A percentile compares a stretch with the other conserved stretches of the same genome.
Conservation (phyloP, 2,888 invertebrate genomes). For the Rhingia rostrata region DNA sequence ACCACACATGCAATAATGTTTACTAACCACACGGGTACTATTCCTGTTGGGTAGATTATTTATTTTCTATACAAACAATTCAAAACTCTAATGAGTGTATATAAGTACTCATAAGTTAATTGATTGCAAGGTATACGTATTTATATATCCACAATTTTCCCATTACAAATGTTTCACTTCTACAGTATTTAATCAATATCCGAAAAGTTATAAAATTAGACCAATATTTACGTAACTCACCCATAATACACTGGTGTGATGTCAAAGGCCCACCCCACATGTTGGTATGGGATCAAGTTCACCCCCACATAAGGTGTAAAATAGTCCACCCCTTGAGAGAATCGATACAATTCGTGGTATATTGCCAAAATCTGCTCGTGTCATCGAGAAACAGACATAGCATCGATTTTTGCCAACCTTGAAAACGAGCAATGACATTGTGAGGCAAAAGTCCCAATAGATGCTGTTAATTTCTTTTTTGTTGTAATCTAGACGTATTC, state of each 20-base stretch:
- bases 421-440: slow-evolving; percentile 54
- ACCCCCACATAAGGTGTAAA: background rate
- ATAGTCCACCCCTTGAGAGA: background rate
- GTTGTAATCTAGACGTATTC: background rate
- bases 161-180: too few species aligned
- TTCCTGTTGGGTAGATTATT: too few species aligned
- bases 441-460: background rate
- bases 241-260: slow-evolving; percentile 5
- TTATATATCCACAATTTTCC: too few species aligned
- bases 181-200: too few species aligned
- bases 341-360: slow-evolving; percentile 29
- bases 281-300: slow-evolving; percentile 45
- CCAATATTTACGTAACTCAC: too few species aligned
- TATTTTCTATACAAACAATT: too few species aligned
- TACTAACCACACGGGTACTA: too few species aligned
- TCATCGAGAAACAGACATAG: background rate
- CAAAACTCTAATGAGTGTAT: too few species aligned
- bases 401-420: slow-evolving; percentile 55
- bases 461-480: background rate
- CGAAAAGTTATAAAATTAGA: too few species aligned
- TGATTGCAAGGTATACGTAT: too few species aligned
- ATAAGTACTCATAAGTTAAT: too few species aligned
- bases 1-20: too few species aligned
- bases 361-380: slow-evolving; percentile 9
- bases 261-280: slow-evolving; percentile 28